Conservation (phyloP, 2,113 vertebrate species). For the Toxotes chatareus region DNA sequence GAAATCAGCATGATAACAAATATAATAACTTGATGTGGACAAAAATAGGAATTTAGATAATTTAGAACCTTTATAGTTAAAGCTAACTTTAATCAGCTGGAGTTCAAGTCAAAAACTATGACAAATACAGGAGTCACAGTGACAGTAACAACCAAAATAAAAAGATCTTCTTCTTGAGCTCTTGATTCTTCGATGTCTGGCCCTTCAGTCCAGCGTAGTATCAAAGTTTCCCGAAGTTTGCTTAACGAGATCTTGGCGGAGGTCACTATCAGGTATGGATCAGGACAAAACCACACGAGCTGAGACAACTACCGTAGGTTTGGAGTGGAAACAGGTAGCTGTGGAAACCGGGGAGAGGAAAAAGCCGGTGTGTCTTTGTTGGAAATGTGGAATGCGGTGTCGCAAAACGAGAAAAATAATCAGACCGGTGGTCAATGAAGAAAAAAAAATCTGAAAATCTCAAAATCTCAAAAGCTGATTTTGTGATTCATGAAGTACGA, state of each 20-base stretch:
- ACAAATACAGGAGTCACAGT: neutral
- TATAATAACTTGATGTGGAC: neutral
- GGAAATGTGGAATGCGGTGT: neutral
- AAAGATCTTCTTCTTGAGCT: neutral
- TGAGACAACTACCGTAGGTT: neutral
- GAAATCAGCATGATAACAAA: neutral
- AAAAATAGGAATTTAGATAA: neutral
- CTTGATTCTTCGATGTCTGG: neutral
- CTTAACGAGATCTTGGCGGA: neutral
- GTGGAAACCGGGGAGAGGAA: accelerated
- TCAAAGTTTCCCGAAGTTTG: neutral
- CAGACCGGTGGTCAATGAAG: too few species aligned
- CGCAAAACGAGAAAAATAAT: neutral
- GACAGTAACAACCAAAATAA: neutral
- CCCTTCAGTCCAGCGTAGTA: constrained; percentile 13
- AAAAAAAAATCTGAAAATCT: too few species aligned
- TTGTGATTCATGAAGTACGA: neutral
- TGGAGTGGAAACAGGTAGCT: neutral
- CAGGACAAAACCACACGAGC: neutral
- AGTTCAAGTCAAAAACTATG: neutral
- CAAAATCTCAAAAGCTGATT: neutral
- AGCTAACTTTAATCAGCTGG: neutral
- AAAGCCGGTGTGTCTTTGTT: neutral
- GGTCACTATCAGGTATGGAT: neutral
- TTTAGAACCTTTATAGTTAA: neutral